phyloP scores from a whole-genome alignment of 53 echinoderm and acorn worm species.

The Paracentrotus lividus region DNA sequence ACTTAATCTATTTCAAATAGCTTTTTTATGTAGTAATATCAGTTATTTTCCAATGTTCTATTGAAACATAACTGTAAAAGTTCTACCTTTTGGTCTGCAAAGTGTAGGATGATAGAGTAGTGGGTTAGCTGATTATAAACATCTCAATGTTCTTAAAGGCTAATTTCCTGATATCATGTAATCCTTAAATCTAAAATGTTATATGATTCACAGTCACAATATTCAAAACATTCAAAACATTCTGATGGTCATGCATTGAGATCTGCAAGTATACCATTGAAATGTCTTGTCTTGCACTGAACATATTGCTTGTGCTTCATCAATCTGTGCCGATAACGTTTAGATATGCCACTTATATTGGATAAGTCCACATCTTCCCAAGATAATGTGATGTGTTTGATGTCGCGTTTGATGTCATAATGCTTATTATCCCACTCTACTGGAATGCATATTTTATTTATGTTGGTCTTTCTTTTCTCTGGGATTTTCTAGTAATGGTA shows the following conservation, averaged over 20 bases:
- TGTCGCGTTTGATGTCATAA: not conserved
- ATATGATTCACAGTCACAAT: not conserved
- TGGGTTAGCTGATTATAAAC: not conserved
- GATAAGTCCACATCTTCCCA: not conserved
- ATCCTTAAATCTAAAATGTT: not conserved
- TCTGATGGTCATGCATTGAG: not conserved
- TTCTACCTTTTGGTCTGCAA: not conserved
- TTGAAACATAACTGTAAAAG: too few relatives aligned
- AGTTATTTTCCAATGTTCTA: too few relatives aligned
- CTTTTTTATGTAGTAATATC: too few relatives aligned
- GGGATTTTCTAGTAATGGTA: constrained; percentile 17
- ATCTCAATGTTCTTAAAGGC: not conserved
- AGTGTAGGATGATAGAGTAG: not conserved
- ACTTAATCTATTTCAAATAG: too few relatives aligned
- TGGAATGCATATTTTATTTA: constrained; percentile 23
- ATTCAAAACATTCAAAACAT: not conserved
- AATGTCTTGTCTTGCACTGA: not conserved
- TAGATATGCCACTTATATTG: not conserved
- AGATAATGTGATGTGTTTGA: not conserved
- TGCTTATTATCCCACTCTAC: not conserved
- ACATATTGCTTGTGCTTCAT: constrained; percentile 22
- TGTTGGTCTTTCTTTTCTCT: not conserved
- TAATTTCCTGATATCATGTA: not conserved
- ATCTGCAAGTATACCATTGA: not conserved
- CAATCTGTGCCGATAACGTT: not conserved